Evolutionary conservation across 2,888 invertebrate species (phyloP).

Genomic region (Diadromus collaris): DNA sequence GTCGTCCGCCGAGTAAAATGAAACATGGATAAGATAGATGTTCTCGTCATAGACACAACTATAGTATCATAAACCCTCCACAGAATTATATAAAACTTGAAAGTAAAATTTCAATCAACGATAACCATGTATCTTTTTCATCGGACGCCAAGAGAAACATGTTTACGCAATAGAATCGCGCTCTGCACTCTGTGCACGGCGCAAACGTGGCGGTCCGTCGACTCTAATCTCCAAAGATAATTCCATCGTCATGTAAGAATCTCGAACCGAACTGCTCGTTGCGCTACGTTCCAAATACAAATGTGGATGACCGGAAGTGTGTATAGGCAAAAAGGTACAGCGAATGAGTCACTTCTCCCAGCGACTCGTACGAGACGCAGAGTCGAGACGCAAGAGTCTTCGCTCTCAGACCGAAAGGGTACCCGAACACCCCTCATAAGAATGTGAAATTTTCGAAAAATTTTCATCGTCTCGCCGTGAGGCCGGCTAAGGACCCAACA

Average conservation of each 20-base stretch:
- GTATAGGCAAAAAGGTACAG: background rate
- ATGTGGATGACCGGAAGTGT: background rate
- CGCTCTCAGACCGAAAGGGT: background rate
- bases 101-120: background rate
- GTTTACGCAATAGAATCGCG: background rate
- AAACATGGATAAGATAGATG: background rate
- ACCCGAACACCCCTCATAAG: background rate
- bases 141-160: background rate
- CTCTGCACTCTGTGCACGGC: too few species aligned
- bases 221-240: background rate
- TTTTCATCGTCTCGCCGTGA: background rate
- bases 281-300: background rate
- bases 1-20: background rate
- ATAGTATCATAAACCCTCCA: background rate
- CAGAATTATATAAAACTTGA: background rate
- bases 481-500: slow-evolving; percentile 11
- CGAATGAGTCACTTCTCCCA: background rate
- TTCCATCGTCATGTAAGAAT: background rate
- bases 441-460: background rate
- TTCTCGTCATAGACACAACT: background rate
- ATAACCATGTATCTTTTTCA: background rate
- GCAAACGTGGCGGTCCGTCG: background rate
- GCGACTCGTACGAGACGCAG: background rate
- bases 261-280: background rate
- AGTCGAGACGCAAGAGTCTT: background rate